Evolutionary conservation across 2,797 vertebrate genomes (phyloP), one percentile per base, ranked within the genome.

Genomic region (Channallabes apus): DNA sequence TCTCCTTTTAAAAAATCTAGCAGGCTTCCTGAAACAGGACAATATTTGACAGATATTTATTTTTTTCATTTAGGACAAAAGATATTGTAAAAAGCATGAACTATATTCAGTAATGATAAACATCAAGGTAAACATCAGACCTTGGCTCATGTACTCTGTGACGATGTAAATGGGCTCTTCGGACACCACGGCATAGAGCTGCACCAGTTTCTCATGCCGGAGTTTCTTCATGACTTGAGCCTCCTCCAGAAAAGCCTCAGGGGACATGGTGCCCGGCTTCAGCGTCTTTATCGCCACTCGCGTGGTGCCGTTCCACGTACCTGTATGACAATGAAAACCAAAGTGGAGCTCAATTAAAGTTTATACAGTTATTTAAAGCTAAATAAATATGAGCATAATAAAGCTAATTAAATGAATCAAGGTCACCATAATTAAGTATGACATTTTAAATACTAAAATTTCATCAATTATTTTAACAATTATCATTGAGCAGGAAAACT

Each of bases 211-310:
- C 95, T 99, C 98, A 0, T 99, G 98, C 61, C 97, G 91, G 72
- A 99, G 94, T 89, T 98, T 99, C 94, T 99, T 99, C 98, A 99
- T 99, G 86, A 99, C 97, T 92, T 99, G 98, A 1, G 98, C 98
- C 91, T 99, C 98, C 92, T 99, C 97, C 85, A 99, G 95, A 89
- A 99, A 99, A 46, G 98, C 98, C 89, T 99, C 97, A 0, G 98
- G 97, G 61, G 98, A 99, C 98, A 99, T 99, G 58, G 98, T 99
- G 87, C 97, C 97, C 0, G 97, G 97, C 87, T 98, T 99, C 87
- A 99, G 93, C 0, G 98, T 99, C 93, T 99, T 99, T 88, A 99
- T 98, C 4, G 98, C 98, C 80, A 99, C 98, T 24, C 95, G 95
- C 2, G 98, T 99, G 18, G 97, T 98, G 79, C 97, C 97, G 0